Percentiles rank a stretch among this genome's conserved stretches.
phyloP scores from a whole-genome alignment of 2,888 invertebrate species.

The Lottia gigantea region DNA sequence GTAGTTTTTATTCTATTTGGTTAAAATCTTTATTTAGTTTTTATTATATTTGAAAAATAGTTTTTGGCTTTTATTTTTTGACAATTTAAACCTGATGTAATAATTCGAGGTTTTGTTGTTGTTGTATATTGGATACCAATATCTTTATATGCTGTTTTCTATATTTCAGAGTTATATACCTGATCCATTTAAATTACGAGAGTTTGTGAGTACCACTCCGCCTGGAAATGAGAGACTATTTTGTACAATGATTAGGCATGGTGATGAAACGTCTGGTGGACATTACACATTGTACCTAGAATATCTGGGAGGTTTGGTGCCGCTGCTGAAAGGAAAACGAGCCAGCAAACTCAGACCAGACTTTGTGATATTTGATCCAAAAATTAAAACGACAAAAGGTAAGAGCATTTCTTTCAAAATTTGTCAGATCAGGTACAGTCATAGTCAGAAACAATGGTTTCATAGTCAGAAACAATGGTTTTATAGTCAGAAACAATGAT shows the following conservation, averaged over 20 bases:
- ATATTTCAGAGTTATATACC: slow-evolving; percentile 89
- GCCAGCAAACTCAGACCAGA: slow-evolving; percentile 97
- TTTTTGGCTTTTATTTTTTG: no score
- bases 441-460: no score
- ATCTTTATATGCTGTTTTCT: not conserved
- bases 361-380: slow-evolving; percentile 83
- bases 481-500: no score
- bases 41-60: no score
- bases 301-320: slow-evolving; percentile 95
- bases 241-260: slow-evolving; percentile 97
- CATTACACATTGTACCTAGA: slow-evolving; percentile 81
- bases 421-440: no score
- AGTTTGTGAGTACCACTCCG: slow-evolving; percentile 94
- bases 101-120: no score
- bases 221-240: slow-evolving; percentile 86
- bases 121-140: no score
- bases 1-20: no score
- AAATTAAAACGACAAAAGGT: slow-evolving; percentile 62
- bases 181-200: slow-evolving; percentile 84
- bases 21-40: no score
- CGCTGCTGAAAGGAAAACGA: slow-evolving; percentile 92
- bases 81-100: no score
- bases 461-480: no score
- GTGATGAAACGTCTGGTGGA: slow-evolving; percentile 70
- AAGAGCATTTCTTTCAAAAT: slow-evolving; percentile 11